phyloP scores from a whole-genome alignment of 2,888 invertebrate species.

The Lasioglossum marginatum region DNA sequence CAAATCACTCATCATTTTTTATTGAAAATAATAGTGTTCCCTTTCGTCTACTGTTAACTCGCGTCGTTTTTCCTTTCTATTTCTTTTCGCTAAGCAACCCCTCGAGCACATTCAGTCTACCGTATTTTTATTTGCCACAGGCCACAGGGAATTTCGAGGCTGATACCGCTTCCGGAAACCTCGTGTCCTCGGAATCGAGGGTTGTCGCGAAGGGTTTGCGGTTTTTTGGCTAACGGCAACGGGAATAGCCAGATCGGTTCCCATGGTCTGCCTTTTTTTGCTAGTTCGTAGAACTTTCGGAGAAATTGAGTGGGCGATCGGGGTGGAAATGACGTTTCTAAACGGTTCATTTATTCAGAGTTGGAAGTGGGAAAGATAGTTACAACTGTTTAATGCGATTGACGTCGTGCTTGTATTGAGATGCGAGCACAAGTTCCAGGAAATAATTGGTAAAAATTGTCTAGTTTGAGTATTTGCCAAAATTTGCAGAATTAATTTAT shows the following conservation, averaged over 20 bases:
- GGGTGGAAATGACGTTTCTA: neutral
- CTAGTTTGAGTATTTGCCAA: no score
- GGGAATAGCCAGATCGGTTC: neutral
- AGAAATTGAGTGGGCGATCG: neutral
- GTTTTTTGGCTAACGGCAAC: neutral
- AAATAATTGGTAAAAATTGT: neutral
- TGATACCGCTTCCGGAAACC: neutral
- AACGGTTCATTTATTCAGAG: neutral
- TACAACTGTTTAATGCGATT: neutral
- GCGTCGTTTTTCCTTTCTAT: constrained; percentile 4
- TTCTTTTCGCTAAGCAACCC: neutral
- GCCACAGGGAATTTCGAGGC: constrained; percentile 1
- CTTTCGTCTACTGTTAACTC: neutral
- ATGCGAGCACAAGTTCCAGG: neutral
- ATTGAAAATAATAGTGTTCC: neutral
- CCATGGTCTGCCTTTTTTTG: neutral
- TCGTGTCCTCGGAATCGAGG: neutral
- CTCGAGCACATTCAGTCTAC: neutral
- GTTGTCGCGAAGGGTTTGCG: neutral
- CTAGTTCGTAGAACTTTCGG: neutral
- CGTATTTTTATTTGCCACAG: neutral
- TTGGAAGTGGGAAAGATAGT: neutral
- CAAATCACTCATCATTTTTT: neutral
- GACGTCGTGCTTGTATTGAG: no score
- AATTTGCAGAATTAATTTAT: no score